phyloP scores from a whole-genome alignment of 2,888 invertebrate species.

The Nomada fucata region DNA sequence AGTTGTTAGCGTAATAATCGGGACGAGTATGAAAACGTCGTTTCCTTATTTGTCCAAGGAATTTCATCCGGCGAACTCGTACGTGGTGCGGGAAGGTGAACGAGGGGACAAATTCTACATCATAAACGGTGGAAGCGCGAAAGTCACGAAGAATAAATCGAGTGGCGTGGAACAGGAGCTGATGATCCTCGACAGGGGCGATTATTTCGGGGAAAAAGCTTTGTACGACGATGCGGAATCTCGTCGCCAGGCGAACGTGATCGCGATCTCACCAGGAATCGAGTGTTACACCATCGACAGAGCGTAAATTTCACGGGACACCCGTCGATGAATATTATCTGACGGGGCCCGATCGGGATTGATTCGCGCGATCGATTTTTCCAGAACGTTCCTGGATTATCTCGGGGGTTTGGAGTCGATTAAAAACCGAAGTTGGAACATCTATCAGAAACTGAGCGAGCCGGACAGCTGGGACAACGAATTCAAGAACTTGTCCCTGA shows the following conservation, averaged over 20 bases:
- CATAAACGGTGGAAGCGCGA: constrained; percentile 92
- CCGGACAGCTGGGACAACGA: constrained; percentile 77
- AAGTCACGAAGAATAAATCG: constrained; percentile 87
- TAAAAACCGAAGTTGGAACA: constrained; percentile 82
- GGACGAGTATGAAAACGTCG: not conserved
- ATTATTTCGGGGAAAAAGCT: constrained; percentile 95
- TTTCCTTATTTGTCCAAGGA: constrained; percentile 85
- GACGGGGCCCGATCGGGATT: not conserved
- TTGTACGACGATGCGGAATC: constrained; percentile 88
- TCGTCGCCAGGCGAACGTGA: constrained; percentile 92
- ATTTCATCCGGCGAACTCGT: constrained; percentile 90
- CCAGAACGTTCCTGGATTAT: constrained; percentile 90
- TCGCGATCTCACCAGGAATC: constrained; percentile 92
- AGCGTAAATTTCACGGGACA: constrained; percentile 85
- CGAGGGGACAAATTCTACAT: constrained; percentile 95
- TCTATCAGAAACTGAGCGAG: not conserved
- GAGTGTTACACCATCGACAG: constrained; percentile 94
- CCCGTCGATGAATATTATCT: not conserved
- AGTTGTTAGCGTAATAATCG: not conserved
- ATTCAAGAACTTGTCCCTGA: constrained; percentile 88
- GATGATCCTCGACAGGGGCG: constrained; percentile 89
- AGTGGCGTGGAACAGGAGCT: constrained; percentile 86
- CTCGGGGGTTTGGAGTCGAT: constrained; percentile 91
- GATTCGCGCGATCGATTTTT: not conserved
- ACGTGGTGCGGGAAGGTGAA: constrained; percentile 93